These are phyloP conservation scores for Suncus etruscus DNA, from an alignment of 2,113 vertebrate genomes.

Conservation along the genomic window DNA sequence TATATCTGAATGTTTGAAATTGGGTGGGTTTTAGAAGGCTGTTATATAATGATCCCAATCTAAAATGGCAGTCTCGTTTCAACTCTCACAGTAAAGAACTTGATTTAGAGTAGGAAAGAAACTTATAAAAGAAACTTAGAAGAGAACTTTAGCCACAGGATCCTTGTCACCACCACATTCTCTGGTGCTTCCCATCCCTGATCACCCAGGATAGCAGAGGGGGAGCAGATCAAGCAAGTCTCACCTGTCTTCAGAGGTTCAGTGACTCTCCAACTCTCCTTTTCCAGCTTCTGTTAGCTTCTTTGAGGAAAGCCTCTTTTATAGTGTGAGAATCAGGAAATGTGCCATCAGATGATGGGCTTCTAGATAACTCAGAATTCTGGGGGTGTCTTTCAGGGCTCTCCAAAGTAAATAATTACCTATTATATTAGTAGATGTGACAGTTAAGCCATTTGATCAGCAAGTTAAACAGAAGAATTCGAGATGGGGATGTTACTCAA, in stretches of 20 bases:
- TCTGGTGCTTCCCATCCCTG: not conserved
- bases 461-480: slow-evolving; percentile 73
- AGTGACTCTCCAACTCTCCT: not conserved
- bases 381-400: slow-evolving; percentile 57
- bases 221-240: not conserved
- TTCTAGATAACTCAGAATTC: slow-evolving; percentile 63
- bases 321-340: slow-evolving; percentile 72
- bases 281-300: not conserved
- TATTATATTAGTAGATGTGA: slow-evolving; percentile 57
- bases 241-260: slow-evolving; percentile 64
- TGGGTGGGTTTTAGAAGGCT: not conserved
- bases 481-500: slow-evolving; percentile 76
- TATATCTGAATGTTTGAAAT: not conserved
- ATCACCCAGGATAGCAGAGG: not conserved
- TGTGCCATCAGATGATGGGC: not conserved
- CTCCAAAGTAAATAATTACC: slow-evolving; percentile 80
- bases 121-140: no score
- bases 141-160: not conserved
- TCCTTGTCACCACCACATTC: not conserved
- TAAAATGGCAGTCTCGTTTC: not conserved
- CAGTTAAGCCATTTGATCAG: slow-evolving; percentile 47
- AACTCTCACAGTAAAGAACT: not conserved
- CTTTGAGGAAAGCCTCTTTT: slow-evolving; percentile 45
- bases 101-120: not conserved
- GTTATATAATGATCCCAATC: not conserved